A percentile compares a stretch with the other conserved stretches of the same genome.
These are phyloP conservation scores for Remorina albescens DNA, from an alignment of 2,797 vertebrate genomes.

Conservation along the genomic window DNA sequence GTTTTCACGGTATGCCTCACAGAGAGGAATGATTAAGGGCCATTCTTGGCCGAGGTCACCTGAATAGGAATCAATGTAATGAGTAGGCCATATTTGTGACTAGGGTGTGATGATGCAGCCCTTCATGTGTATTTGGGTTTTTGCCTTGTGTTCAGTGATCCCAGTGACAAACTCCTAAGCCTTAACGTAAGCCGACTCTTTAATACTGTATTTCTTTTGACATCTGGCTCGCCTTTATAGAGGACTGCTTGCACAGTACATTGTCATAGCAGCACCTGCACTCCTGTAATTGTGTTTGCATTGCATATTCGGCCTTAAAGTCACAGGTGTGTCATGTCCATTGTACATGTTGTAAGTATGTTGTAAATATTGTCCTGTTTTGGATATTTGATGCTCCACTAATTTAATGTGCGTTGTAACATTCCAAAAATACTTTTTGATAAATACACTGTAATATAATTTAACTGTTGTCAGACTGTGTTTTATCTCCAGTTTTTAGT, in stretches of 20 bases:
- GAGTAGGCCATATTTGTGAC: slow-evolving; percentile 47
- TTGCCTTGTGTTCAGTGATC: slow-evolving; percentile 67
- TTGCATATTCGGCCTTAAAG: slow-evolving; percentile 79
- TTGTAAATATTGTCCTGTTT: slow-evolving; percentile 75
- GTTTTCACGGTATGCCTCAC: slow-evolving; percentile 59
- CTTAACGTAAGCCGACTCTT: slow-evolving; percentile 74
- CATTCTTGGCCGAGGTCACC: slow-evolving; percentile 34
- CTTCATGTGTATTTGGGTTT: slow-evolving; percentile 50
- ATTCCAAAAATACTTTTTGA: slow-evolving; percentile 74
- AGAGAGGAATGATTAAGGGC: slow-evolving; percentile 40
- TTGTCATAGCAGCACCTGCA: slow-evolving; percentile 67
- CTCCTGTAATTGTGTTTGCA: slow-evolving; percentile 64
- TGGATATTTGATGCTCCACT: slow-evolving; percentile 63
- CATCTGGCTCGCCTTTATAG: slow-evolving; percentile 53
- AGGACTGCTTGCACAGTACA: slow-evolving; percentile 68
- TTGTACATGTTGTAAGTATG: slow-evolving; percentile 70
- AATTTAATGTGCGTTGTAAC: slow-evolving; percentile 82
- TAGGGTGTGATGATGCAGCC: slow-evolving; percentile 44
- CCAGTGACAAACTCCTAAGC: slow-evolving; percentile 68
- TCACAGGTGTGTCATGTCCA: slow-evolving; percentile 59
- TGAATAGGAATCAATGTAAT: slow-evolving; percentile 52
- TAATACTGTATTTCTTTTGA: slow-evolving; percentile 60
- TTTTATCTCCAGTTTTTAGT: slow-evolving; percentile 43
- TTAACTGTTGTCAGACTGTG: slow-evolving; percentile 50
- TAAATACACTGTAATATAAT: slow-evolving; percentile 78